Evolutionary conservation across 2,797 vertebrate genomes (phyloP).

Genomic region (Picus viridis): DNA sequence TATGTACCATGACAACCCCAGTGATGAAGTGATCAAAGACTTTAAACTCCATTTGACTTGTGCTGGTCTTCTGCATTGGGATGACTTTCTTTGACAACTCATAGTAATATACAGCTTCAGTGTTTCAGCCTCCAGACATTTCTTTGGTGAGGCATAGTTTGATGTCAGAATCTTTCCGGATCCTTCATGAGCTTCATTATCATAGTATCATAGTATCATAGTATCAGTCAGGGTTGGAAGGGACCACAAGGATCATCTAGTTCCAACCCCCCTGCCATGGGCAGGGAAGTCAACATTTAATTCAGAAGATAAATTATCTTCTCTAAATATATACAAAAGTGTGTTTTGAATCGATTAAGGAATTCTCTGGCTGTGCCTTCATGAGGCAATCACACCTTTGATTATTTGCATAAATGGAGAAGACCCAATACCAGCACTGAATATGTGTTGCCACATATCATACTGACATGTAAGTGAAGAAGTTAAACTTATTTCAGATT

Average conservation of each 20-base stretch:
- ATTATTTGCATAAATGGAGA: background rate
- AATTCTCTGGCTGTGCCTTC: conserved; percentile 16
- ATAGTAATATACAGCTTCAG: conserved; percentile 42
- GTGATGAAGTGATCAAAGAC: conserved; percentile 2
- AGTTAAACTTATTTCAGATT: conserved; percentile 12
- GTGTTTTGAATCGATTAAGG: conserved; percentile 27
- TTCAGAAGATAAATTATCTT: conserved; percentile 64
- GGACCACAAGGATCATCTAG: no score
- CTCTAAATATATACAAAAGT: background rate
- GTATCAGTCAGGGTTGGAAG: no score
- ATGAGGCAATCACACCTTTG: background rate
- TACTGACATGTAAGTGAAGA: background rate
- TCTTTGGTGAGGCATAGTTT: conserved; percentile 62
- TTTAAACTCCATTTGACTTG: conserved; percentile 48
- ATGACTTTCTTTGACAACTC: conserved; percentile 11
- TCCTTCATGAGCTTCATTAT: conserved; percentile 41
- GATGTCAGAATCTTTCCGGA: conserved; percentile 69
- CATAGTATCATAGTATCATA: no score
- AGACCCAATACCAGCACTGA: background rate
- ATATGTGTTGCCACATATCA: background rate
- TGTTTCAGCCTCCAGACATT: conserved; percentile 61
- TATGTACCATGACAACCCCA: background rate
- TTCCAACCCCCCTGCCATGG: no score
- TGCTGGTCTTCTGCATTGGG: background rate
- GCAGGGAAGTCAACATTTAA: conserved; percentile 63